These are phyloP conservation scores for Drosophila kohkoa DNA, from an alignment of 1,140 invertebrate genomes.

Conservation along the genomic window DNA sequence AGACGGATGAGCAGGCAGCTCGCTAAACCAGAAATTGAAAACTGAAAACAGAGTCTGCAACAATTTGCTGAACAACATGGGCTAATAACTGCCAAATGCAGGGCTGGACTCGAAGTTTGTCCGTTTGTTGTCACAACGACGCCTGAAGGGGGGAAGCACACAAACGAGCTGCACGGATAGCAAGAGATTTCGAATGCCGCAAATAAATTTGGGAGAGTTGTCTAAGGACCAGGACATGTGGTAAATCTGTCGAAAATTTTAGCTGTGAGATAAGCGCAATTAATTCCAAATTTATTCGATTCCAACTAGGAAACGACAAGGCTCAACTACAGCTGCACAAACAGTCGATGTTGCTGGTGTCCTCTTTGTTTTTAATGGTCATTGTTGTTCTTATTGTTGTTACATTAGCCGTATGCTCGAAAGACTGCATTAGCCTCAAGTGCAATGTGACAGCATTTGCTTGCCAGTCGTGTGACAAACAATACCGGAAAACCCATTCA, in stretches of 20 bases:
- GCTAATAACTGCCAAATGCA: conserved; percentile 60
- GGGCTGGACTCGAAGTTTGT: conserved; percentile 31
- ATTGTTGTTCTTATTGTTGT: conserved; percentile 24
- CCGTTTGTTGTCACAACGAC: conserved; percentile 19
- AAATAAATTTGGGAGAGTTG: conserved; percentile 24
- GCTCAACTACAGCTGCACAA: conserved; percentile 34
- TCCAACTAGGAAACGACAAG: conserved; percentile 55
- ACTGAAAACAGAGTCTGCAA: conserved; percentile 37
- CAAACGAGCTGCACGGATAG: background rate
- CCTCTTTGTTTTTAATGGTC: conserved; percentile 9
- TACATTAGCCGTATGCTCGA: conserved; percentile 22
- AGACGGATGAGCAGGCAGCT: conserved; percentile 10
- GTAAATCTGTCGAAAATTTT: conserved; percentile 31
- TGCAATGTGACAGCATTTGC: conserved; percentile 66
- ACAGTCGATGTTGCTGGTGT: conserved; percentile 26
- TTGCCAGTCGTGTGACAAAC: conserved; percentile 51
- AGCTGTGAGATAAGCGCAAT: conserved; percentile 59
- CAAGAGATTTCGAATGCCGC: conserved; percentile 2
- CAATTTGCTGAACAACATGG: conserved; percentile 27
- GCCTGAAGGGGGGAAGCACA: background rate
- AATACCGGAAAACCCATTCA: conserved; percentile 18
- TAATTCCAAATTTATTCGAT: conserved; percentile 77
- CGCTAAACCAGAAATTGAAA: conserved; percentile 18
- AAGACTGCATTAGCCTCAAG: conserved; percentile 68
- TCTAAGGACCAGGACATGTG: background rate